These are phyloP conservation scores for Amblyornis subalaris DNA, from an alignment of 2,113 vertebrate species.

Conservation along the genomic window DNA sequence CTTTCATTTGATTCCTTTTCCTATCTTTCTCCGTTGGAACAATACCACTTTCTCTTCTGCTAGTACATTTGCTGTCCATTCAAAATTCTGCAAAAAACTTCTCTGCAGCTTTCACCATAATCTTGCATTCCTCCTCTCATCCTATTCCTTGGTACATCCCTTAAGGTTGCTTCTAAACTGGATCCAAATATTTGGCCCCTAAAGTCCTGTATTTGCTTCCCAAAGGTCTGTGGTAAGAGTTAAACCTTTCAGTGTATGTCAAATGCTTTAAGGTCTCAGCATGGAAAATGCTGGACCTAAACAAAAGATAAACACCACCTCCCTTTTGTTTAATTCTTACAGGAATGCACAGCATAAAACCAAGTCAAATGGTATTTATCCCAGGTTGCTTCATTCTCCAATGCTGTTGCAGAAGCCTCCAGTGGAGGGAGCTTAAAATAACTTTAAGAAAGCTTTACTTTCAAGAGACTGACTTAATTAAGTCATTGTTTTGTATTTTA, in stretches of 20 bases:
- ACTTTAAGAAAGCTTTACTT: not conserved
- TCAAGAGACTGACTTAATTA: slow-evolving; percentile 27
- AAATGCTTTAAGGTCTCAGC: not conserved
- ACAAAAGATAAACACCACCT: not conserved
- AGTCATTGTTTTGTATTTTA: not conserved
- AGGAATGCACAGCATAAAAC: not conserved
- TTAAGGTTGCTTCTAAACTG: not conserved
- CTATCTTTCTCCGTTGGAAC: not conserved
- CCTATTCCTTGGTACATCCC: not conserved
- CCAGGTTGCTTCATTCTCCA: not conserved
- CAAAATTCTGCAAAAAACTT: not conserved
- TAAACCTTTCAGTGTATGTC: not conserved
- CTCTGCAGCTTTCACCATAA: not conserved
- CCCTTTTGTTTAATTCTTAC: not conserved
- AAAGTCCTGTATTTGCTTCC: not conserved
- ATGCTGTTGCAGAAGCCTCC: slow-evolving; percentile 51
- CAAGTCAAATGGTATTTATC: not conserved
- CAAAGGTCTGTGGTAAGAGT: not conserved
- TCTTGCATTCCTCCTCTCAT: not conserved
- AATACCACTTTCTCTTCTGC: not conserved
- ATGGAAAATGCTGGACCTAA: not conserved
- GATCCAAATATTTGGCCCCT: not conserved
- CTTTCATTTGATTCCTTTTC: not conserved
- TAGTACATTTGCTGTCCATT: not conserved
- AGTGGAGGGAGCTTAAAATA: slow-evolving; percentile 57